phyloP scores from a whole-genome alignment of 2,888 invertebrate species.

The Apotomis betuletana region DNA sequence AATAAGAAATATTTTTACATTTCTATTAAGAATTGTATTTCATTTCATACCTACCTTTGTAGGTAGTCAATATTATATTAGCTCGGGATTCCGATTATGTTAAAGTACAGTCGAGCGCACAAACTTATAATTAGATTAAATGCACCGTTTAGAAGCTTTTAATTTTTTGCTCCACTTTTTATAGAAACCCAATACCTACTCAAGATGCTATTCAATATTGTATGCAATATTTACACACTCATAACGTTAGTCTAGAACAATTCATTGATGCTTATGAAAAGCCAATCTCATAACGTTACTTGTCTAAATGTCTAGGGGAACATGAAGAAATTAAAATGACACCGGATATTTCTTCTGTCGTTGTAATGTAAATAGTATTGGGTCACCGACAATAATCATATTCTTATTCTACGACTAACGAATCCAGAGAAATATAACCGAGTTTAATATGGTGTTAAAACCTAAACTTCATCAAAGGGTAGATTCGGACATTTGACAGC shows the following conservation, averaged over 20 bases:
- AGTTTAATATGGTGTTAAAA: neutral
- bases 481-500: no score
- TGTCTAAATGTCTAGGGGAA: no score
- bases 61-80: slow-evolving; percentile 18
- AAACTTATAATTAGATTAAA: slow-evolving; percentile 11
- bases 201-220: neutral
- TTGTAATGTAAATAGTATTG: no score
- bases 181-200: neutral
- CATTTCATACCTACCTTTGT: neutral
- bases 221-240: no score
- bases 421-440: neutral
- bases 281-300: no score
- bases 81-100: slow-evolving; percentile 1
- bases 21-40: slow-evolving; percentile 6
- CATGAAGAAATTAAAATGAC: no score
- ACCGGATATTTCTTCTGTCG: no score
- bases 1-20: neutral
- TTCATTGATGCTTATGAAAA: no score
- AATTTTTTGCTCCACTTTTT: neutral
- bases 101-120: slow-evolving; percentile 24
- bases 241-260: no score
- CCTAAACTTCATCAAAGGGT: slow-evolving; percentile 3
- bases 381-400: neutral
- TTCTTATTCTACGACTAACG: neutral
- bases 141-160: slow-evolving; percentile 3